Evolutionary conservation across 2,797 vertebrate species (phyloP).

Genomic region (Peromyscus melanophrys): DNA sequence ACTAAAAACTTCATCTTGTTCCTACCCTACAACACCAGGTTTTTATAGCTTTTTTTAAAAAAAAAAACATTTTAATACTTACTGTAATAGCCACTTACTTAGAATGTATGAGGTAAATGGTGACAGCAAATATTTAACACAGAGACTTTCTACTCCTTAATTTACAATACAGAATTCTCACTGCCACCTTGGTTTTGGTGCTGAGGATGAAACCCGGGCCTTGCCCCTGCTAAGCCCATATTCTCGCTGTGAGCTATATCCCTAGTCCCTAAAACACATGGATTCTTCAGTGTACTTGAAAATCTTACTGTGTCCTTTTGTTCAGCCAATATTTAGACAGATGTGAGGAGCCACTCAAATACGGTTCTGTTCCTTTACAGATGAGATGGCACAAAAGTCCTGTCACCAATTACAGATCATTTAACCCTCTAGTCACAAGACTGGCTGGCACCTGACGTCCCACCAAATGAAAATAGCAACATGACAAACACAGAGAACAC

Average conservation of each 20-base stretch:
- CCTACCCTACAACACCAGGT: neutral
- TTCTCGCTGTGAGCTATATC: neutral
- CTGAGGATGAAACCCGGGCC: neutral
- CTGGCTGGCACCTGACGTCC: neutral
- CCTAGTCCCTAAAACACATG: neutral
- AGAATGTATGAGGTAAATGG: neutral
- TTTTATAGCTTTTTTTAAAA: neutral
- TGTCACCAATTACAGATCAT: slow-evolving; percentile 34
- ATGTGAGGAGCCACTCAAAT: neutral
- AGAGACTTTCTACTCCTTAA: neutral
- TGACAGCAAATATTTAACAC: neutral
- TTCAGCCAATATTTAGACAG: slow-evolving; percentile 33
- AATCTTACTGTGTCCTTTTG: neutral
- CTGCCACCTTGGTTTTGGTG: neutral
- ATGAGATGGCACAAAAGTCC: neutral
- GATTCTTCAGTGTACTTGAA: slow-evolving; percentile 1
- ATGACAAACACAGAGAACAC: slow-evolving; percentile 64
- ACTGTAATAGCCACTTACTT: neutral
- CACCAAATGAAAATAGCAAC: neutral
- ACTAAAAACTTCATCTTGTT: neutral
- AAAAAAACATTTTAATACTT: neutral
- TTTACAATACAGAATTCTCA: neutral
- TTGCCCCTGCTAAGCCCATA: neutral
- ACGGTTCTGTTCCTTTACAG: slow-evolving; percentile 54
- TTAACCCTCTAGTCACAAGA: slow-evolving; percentile 70